Percentiles rank a stretch among this genome's conserved stretches.
These are phyloP conservation scores for Megaceryle alcyon DNA, from an alignment of 2,797 vertebrate species.

Conservation along the genomic window DNA sequence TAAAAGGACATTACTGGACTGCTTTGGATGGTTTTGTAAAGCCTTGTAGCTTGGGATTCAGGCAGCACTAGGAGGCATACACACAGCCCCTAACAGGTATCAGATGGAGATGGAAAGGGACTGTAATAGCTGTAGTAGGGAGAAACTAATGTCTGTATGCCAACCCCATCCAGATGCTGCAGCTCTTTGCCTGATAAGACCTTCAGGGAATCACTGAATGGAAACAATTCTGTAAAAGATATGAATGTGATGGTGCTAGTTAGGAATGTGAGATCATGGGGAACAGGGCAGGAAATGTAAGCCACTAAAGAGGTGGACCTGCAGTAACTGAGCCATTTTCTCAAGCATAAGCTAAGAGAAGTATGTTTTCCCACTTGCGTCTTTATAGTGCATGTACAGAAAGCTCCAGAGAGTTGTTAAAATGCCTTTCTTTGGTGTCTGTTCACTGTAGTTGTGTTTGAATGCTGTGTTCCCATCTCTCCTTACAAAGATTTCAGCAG, in stretches of 20 bases:
- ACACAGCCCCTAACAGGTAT: neutral
- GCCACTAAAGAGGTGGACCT: neutral
- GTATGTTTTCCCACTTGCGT: neutral
- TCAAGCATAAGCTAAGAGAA: neutral
- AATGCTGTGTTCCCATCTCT: neutral
- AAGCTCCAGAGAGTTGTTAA: neutral
- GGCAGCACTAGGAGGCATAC: neutral
- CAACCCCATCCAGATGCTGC: neutral
- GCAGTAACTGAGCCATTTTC: neutral
- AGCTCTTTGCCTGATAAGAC: neutral
- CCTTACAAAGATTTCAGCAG: neutral
- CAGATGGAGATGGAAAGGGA: neutral
- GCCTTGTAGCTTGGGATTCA: conserved; percentile 6
- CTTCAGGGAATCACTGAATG: neutral
- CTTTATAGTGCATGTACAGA: neutral
- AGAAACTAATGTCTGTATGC: neutral
- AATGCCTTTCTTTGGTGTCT: neutral
- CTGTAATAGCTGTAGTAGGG: neutral
- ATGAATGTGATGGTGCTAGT: neutral
- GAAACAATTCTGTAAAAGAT: neutral
- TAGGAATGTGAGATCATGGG: neutral
- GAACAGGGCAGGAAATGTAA: neutral
- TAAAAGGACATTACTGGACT: conserved; percentile 56
- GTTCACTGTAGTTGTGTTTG: neutral
- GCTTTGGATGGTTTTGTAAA: conserved; percentile 61